Evolutionary conservation across 2,797 vertebrate species (phyloP).

Genomic region (Danio albolineatus): DNA sequence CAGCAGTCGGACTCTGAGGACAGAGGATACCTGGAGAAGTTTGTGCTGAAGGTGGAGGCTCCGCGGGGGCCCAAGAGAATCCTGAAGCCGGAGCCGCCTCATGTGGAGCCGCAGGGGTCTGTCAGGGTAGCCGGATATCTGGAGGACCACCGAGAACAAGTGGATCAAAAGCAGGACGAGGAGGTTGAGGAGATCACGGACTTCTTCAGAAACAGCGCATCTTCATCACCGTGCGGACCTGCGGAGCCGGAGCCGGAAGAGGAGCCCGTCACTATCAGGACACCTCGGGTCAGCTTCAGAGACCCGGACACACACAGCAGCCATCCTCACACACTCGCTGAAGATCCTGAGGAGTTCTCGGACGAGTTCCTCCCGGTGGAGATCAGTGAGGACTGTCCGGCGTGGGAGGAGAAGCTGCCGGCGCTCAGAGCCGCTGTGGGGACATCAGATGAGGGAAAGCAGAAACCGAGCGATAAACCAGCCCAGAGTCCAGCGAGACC

Average conservation of each 20-base stretch:
- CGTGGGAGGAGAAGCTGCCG: slow-evolving; percentile 47
- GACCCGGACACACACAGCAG: not conserved
- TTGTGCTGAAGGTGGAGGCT: slow-evolving; percentile 89
- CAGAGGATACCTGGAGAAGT: slow-evolving; percentile 92
- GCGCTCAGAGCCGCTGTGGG: not conserved
- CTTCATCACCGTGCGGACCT: slow-evolving; percentile 74
- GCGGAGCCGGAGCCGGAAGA: slow-evolving; percentile 56
- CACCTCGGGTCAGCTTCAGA: slow-evolving; percentile 46
- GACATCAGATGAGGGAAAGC: slow-evolving; percentile 36
- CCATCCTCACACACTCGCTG: not conserved
- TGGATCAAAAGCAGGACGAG: not conserved
- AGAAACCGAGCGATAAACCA: slow-evolving; percentile 49
- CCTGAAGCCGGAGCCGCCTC: slow-evolving; percentile 46
- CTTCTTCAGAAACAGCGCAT: slow-evolving; percentile 77
- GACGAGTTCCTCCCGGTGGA: slow-evolving; percentile 50
- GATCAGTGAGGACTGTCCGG: slow-evolving; percentile 23
- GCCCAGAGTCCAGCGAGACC: slow-evolving; percentile 65
- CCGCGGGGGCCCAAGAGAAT: slow-evolving; percentile 61
- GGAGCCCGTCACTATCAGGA: slow-evolving; percentile 13
- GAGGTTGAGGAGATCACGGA: slow-evolving; percentile 77
- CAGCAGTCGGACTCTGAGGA: slow-evolving; percentile 88
- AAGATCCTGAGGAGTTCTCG: slow-evolving; percentile 35
- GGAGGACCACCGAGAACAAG: slow-evolving; percentile 36
- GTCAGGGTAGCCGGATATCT: slow-evolving; percentile 58
- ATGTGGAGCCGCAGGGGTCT: slow-evolving; percentile 56